These are phyloP conservation scores for Dicycla oo DNA, from an alignment of 2,888 invertebrate species.

Conservation along the genomic window DNA sequence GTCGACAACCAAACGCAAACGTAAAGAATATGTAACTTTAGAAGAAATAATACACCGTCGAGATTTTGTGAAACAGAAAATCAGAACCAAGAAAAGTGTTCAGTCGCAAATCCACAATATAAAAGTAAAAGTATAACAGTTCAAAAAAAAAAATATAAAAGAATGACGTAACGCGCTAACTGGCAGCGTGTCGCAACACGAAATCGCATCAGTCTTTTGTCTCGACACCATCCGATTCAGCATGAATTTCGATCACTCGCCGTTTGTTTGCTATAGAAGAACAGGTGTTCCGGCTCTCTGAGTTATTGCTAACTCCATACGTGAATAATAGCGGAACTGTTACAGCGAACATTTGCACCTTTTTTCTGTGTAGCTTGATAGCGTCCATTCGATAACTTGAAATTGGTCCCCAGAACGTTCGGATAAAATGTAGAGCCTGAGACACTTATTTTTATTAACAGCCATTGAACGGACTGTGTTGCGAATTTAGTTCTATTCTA, in stretches of 20 bases:
- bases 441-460: conserved; percentile 39
- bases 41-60: background rate
- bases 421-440: conserved; percentile 10
- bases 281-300: conserved; percentile 76
- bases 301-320: conserved; percentile 75
- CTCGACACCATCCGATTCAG: conserved; percentile 54
- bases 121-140: conserved; percentile 9
- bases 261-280: conserved; percentile 72
- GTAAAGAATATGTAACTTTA: background rate
- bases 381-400: conserved; percentile 37
- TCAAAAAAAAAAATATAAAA: conserved; percentile 29
- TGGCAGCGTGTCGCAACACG: conserved; percentile 28
- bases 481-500: conserved; percentile 21
- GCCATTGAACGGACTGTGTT: conserved; percentile 13
- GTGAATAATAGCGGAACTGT: conserved; percentile 74
- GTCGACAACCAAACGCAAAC: too few species aligned
- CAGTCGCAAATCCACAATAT: background rate
- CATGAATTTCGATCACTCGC: conserved; percentile 64
- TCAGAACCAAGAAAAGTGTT: background rate
- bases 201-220: conserved; percentile 61
- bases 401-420: conserved; percentile 26
- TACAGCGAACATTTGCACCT: conserved; percentile 55
- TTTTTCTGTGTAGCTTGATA: conserved; percentile 38
- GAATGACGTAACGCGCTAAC: conserved; percentile 23
- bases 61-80: background rate